Percentiles rank a stretch among this genome's conserved stretches.
These are phyloP conservation scores for Pitta sordida DNA, from an alignment of 2,113 vertebrate species.

Conservation along the genomic window DNA sequence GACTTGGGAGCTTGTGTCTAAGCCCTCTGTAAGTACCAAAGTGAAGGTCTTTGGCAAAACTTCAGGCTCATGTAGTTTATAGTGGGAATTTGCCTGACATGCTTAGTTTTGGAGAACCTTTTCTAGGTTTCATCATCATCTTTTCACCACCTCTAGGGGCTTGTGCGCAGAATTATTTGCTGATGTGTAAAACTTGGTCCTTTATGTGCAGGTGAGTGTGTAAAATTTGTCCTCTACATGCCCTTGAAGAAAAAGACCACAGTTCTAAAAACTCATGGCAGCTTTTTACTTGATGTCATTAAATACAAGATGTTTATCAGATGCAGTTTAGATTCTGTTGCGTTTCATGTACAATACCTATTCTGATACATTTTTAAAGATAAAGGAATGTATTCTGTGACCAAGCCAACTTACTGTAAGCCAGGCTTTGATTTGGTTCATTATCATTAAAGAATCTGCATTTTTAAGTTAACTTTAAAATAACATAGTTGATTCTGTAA, in stretches of 20 bases:
- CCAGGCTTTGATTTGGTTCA: neutral
- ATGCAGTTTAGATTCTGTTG: neutral
- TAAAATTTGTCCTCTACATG: neutral
- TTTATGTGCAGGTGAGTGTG: neutral
- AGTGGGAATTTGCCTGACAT: neutral
- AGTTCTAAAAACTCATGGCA: neutral
- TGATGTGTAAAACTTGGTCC: neutral
- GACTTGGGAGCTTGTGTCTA: neutral
- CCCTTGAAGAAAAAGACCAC: neutral
- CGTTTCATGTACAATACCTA: neutral
- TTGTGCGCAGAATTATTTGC: neutral
- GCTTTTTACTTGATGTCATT: neutral
- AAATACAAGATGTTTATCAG: neutral
- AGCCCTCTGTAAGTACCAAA: neutral
- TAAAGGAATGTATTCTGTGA: neutral
- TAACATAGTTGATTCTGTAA: slow-evolving; percentile 39
- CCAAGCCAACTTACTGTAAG: neutral
- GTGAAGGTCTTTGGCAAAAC: neutral
- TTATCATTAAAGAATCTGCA: slow-evolving; percentile 15
- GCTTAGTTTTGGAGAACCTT: neutral
- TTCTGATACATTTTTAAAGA: neutral
- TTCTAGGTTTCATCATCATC: neutral
- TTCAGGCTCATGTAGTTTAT: neutral
- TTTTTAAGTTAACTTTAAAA: slow-evolving; percentile 37
- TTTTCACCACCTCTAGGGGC: neutral